Evolutionary conservation across 2,113 vertebrate species (phyloP), one percentile per base, ranked within the genome.

Genomic region (Lynx canadensis): DNA sequence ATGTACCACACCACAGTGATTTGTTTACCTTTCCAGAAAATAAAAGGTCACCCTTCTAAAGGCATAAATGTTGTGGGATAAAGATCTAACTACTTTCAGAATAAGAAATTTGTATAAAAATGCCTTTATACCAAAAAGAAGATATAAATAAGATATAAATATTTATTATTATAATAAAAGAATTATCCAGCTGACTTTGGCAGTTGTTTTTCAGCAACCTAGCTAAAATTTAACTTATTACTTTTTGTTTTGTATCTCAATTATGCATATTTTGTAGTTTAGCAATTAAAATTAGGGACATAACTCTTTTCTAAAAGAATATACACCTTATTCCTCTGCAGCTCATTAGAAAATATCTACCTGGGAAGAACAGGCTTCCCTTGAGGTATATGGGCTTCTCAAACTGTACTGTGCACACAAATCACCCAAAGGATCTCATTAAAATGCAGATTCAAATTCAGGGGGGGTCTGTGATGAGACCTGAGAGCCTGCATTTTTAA

Each of bases 341-440:
- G 55, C 50, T 95, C 41, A 57, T 97, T 87, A 96, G 80, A 94
- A 96, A 95, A 82, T 83, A 27, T 92, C 63, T 76, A 71, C 13
- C 50, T 45, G 57, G 33, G 14, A 87, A 95, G 45, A 69, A 48
- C 16, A 45, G 18, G 9, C 36, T 95, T 92, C 71, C 60, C 91
- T 71, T 48, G 90, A 95, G 69, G 91, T 36, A 48, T 19, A 13
- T 78, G 76, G 83, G 36, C 33, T 82, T 78, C 73, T 93, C 85
- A 85, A 91, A 80, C 65, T 82, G 94, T 71, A 94, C 63, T 71
- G 33, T 76, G 55, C 91, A 92, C 45, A 82, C 78, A 81, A 96
- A 93, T 76, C 89, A 97, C 63, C 82, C 74, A 79, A 85, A 97
- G 13, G 33, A 71, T 89, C 82, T 95, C 86, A 97, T 97, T 88